Base-by-base conservation (phyloP, 2,888 invertebrate species). In the Nephrotoma appendiculata region DNA sequence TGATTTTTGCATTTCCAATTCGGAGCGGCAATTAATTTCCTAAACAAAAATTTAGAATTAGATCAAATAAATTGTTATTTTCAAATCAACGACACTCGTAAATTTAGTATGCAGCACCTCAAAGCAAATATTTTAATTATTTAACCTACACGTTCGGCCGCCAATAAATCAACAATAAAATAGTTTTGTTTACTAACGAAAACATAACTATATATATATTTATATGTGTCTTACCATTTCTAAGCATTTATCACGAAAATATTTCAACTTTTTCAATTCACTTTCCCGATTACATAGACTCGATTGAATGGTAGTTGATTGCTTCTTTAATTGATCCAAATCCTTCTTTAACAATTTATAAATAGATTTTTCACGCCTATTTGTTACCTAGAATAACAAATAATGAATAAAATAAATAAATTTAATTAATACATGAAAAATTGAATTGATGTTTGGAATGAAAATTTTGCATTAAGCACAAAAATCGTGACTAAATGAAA, bases 1-100 rank as follows among this genome's bases (percentile, higher is more conserved):
- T 89, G 90, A 31, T 90, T 89, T 4, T 90, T 89, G 87, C 5
- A 89, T 88, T 86, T 89, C 71, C 71, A 71, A 71, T 71, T 71
- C 71, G 11, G 71, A 89, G 87, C 71, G 71, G 71, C 31, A 31
- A 9, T 71, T 71, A 71, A 71, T 71, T 71, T 71, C 71, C 71
- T 71, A 71, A 71, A 31, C 31, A 2, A 71, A 5, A 52, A 52
- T 15, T 31, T 15, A 15, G n/a, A 52, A 52, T 31, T 31, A 11
- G 5, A 31, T 48, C 12, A 12, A 15, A 57, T 57, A 57, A 57
- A 57, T 57, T 31, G 3, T 31, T 31, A 2, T 31, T 31, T 31
- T 31, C 7, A 48, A 11, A n/a, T 3, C n/a, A 12, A 48, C 48
- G 48, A 9, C 12, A 48, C 48, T 31, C 31, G 0, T 12, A 48